Evolutionary conservation across 2,797 vertebrate species (phyloP).

Genomic region (Sylvilagus floridanus): DNA sequence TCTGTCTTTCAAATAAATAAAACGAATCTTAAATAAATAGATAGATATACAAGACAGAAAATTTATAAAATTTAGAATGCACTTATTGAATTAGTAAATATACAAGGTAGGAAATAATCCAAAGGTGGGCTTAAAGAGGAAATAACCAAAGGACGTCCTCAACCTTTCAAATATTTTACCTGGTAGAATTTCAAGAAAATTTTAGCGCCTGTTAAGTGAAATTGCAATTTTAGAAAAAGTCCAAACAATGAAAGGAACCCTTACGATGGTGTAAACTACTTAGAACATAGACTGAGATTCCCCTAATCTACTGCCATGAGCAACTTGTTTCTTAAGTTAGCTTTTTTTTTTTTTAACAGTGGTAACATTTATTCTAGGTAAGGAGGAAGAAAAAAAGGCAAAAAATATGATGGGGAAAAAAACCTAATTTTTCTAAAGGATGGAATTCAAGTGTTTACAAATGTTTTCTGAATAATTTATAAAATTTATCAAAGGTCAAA

Average conservation of each 20-base stretch:
- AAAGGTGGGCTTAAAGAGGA: neutral
- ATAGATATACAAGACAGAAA: too few species aligned
- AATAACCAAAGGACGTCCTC: neutral
- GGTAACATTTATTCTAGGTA: slow-evolving; percentile 1
- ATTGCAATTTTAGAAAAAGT: slow-evolving; percentile 36
- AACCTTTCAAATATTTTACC: neutral
- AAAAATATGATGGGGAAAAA: neutral
- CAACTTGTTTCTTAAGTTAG: slow-evolving; percentile 33
- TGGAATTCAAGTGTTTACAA: neutral
- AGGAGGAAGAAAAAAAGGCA: neutral
- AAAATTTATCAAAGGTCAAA: neutral
- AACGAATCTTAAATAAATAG: too few species aligned
- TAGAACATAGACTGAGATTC: neutral
- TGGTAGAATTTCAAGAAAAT: slow-evolving; percentile 9
- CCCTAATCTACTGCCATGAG: neutral
- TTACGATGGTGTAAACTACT: neutral
- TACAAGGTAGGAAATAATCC: slow-evolving; percentile 25
- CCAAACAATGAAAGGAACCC: neutral
- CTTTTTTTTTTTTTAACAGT: too few species aligned
- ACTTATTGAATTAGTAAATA: slow-evolving; percentile 7
- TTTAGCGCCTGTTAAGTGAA: slow-evolving; percentile 24
- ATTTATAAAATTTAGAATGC: slow-evolving; percentile 15
- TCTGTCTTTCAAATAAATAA: too few species aligned
- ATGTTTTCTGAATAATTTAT: slow-evolving; percentile 13
- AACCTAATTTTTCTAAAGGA: neutral